Percentiles rank a stretch among this genome's conserved stretches.
phyloP scores from a whole-genome alignment of 1,140 invertebrate genomes.

The Colletes latitarsis region DNA sequence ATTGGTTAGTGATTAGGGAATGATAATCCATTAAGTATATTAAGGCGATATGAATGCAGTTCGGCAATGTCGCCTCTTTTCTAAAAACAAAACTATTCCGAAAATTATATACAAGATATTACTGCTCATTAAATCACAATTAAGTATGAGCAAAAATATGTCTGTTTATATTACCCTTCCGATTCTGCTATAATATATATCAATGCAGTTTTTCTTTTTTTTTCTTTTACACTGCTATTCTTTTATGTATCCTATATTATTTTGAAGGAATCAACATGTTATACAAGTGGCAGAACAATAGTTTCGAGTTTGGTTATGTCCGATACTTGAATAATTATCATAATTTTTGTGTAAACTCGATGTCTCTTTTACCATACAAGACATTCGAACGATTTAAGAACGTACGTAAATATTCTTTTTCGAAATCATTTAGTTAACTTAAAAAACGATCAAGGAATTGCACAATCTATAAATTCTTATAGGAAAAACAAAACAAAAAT shows the following conservation, averaged over 20 bases:
- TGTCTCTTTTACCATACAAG: background rate
- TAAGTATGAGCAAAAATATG: background rate
- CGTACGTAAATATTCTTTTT: slow-evolving; percentile 25
- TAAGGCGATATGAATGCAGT: background rate
- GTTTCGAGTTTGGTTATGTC: background rate
- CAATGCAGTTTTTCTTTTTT: slow-evolving; percentile 19
- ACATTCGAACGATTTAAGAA: slow-evolving; percentile 21
- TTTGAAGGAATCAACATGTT: slow-evolving; percentile 24
- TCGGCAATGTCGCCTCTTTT: background rate
- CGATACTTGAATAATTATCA: background rate
- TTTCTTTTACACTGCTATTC: background rate
- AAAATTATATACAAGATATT: background rate
- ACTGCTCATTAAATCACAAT: background rate
- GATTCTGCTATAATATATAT: slow-evolving; percentile 14
- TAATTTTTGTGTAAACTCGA: slow-evolving; percentile 6
- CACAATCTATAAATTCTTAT: background rate
- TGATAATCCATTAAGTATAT: background rate
- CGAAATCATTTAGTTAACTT: background rate
- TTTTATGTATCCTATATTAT: background rate
- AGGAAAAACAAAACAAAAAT: background rate
- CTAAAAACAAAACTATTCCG: background rate
- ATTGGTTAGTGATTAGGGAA: slow-evolving; percentile 1
- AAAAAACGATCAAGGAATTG: background rate
- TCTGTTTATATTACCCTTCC: background rate
- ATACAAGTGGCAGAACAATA: slow-evolving; percentile 33